These are phyloP conservation scores for Buphagus erythrorhynchus DNA, from an alignment of 2,797 vertebrate genomes.

Conservation along the genomic window DNA sequence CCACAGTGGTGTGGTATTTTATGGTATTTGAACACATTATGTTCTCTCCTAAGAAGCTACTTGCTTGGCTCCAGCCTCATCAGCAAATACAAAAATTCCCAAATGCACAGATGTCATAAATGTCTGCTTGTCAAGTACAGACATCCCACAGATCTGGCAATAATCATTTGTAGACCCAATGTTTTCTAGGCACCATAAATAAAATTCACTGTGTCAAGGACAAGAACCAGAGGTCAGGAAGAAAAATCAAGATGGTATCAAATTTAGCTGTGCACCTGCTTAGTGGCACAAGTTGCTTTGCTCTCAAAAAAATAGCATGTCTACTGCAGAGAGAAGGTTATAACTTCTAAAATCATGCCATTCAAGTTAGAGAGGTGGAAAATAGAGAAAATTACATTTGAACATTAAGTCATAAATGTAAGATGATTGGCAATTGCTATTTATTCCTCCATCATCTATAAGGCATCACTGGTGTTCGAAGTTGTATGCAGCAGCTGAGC, in stretches of 20 bases:
- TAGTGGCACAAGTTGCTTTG: neutral
- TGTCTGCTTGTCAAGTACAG: neutral
- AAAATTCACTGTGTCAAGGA: neutral
- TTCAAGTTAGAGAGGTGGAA: neutral
- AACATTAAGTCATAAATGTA: neutral
- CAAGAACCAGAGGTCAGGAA: neutral
- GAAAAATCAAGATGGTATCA: neutral
- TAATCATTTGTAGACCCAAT: neutral
- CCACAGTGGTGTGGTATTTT: neutral
- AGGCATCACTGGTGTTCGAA: neutral
- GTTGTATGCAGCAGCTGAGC: neutral
- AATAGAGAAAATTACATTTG: neutral
- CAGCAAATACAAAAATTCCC: neutral
- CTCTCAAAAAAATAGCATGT: neutral
- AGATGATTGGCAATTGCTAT: neutral
- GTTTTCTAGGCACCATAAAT: neutral
- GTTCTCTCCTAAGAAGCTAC: neutral
- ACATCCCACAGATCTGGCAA: neutral
- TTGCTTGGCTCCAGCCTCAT: neutral
- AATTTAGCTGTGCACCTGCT: neutral
- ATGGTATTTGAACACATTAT: neutral
- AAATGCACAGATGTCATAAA: neutral
- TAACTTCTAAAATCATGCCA: neutral
- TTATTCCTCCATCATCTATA: neutral
- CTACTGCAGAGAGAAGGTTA: neutral